phyloP scores from a whole-genome alignment of 2,797 vertebrate species.

The Naso thynnoides region DNA sequence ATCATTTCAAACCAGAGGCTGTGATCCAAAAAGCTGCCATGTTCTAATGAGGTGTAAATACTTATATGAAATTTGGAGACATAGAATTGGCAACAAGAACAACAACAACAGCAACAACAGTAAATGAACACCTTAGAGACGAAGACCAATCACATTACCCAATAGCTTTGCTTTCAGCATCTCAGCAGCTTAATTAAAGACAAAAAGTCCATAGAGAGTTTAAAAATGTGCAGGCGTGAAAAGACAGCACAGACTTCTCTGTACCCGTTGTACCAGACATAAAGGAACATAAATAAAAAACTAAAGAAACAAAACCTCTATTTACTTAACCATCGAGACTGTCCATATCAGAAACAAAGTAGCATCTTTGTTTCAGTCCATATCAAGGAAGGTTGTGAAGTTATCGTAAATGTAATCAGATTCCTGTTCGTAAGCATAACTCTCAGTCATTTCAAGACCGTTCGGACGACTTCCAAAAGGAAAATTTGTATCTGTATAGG shows the following conservation, averaged over 20 bases:
- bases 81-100: background rate
- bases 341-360: background rate
- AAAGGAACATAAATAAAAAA: slow-evolving; percentile 33
- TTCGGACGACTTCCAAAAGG: too few species aligned
- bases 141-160: slow-evolving; percentile 44
- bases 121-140: slow-evolving; percentile 50
- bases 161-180: slow-evolving; percentile 60
- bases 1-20: slow-evolving; percentile 3
- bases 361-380: too few species aligned
- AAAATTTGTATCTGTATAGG: too few species aligned
- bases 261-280: slow-evolving; percentile 46
- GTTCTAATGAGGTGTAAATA: slow-evolving; percentile 21
- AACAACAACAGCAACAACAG: slow-evolving; percentile 1
- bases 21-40: slow-evolving; percentile 13
- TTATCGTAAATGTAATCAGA: too few species aligned
- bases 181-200: slow-evolving; percentile 75
- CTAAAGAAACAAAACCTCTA: slow-evolving; percentile 8
- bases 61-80: slow-evolving; percentile 29
- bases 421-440: too few species aligned
- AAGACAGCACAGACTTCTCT: slow-evolving; percentile 44
- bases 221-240: slow-evolving; percentile 61
- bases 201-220: slow-evolving; percentile 53
- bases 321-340: slow-evolving; percentile 15
- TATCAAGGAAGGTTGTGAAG: too few species aligned
- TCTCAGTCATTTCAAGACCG: too few species aligned